These are phyloP conservation scores for Tuta absoluta DNA, from an alignment of 2,888 invertebrate species.

Conservation along the genomic window DNA sequence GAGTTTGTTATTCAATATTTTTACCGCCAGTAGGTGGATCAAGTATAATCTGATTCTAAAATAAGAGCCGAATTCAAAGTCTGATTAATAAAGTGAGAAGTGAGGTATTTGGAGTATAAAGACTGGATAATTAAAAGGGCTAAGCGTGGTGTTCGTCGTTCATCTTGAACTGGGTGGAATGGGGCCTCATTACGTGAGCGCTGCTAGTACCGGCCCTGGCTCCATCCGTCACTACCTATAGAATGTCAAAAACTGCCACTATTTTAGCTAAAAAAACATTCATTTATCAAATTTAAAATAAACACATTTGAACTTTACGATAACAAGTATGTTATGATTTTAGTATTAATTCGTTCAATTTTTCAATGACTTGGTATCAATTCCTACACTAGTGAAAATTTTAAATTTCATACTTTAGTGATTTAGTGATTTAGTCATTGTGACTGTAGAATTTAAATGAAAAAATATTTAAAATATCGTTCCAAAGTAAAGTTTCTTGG, in stretches of 20 bases:
- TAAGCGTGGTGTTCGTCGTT: conserved; percentile 58
- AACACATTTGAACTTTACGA: no score
- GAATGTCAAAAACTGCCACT: conserved; percentile 32
- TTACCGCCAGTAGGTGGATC: no score
- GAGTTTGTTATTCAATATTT: background rate
- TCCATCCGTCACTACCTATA: conserved; percentile 53
- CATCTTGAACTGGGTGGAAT: conserved; percentile 49
- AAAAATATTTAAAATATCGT: no score
- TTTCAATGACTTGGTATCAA: no score
- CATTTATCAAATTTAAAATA: no score
- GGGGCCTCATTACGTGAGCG: conserved; percentile 48
- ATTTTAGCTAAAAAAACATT: background rate
- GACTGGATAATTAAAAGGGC: conserved; percentile 66
- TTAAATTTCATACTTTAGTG: no score
- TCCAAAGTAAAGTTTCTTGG: no score
- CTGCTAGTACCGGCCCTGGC: conserved; percentile 28
- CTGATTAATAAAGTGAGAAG: conserved; percentile 49
- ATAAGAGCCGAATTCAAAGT: conserved; percentile 38
- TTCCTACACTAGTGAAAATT: no score
- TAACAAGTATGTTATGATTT: no score
- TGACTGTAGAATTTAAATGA: no score
- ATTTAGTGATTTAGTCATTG: no score
- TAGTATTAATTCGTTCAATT: no score
- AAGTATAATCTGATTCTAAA: conserved; percentile 37
- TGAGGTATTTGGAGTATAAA: conserved; percentile 43